Conservation (phyloP, 2,113 vertebrate genomes). For the Ptilonorhynchus violaceus region DNA sequence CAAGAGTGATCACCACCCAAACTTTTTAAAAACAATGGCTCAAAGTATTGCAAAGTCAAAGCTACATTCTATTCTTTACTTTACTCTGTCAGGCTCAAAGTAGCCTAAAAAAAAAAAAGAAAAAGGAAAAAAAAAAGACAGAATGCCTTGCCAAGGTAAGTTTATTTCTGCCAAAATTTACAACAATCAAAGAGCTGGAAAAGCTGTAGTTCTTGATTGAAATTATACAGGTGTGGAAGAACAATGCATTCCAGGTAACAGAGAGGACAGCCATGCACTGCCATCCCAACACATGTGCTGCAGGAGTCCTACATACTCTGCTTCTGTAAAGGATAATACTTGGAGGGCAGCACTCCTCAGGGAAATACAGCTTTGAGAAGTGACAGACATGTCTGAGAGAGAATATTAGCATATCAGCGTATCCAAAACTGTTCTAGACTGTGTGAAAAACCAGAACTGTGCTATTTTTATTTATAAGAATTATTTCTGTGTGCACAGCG, state of each 20-base stretch:
- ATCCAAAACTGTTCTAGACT: not conserved
- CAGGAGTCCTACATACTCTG: not conserved
- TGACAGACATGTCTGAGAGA: not conserved
- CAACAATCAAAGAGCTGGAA: not conserved
- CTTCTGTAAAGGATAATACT: not conserved
- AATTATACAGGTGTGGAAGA: not conserved
- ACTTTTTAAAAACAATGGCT: not conserved
- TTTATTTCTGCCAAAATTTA: not conserved
- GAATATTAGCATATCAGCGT: not conserved
- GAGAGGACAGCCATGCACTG: not conserved
- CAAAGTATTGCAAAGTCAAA: not conserved
- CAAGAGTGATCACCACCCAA: not conserved
- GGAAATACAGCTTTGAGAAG: not conserved
- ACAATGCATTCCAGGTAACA: not conserved
- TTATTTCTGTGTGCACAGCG: not conserved
- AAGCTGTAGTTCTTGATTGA: not conserved
- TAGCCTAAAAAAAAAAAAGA: not conserved
- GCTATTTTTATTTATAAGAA: not conserved
- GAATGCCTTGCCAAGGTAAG: not conserved
- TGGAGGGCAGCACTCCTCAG: not conserved
- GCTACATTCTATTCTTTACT: not conserved
- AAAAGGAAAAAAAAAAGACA: not conserved
- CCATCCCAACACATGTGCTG: accelerated
- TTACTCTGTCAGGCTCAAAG: not conserved
- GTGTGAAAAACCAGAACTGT: not conserved